Conservation (phyloP, 2,888 invertebrate species). For the Drosophila demipolita region DNA sequence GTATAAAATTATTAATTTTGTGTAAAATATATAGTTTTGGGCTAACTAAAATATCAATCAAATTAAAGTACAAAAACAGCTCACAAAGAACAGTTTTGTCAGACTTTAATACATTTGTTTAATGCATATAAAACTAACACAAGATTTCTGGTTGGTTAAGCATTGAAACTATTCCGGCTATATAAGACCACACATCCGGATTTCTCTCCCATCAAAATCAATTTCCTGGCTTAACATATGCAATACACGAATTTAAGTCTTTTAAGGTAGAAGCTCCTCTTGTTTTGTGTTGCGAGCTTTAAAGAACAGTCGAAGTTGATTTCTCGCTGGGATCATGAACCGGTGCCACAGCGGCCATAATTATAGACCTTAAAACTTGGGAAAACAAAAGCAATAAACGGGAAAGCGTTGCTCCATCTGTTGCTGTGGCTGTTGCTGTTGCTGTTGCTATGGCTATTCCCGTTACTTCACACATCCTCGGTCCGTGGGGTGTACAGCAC, state of each 20-base stretch:
- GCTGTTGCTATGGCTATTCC: background rate
- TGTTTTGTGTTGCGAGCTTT: constrained; percentile 17
- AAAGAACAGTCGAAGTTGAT: constrained; percentile 54
- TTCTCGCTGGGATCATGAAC: constrained; percentile 60
- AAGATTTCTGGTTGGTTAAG: background rate
- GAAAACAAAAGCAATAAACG: constrained; percentile 70
- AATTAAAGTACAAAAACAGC: background rate
- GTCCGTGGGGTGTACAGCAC: constrained; percentile 26
- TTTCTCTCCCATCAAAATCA: constrained; percentile 30
- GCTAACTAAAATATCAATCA: background rate
- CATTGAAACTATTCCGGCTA: background rate
- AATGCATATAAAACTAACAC: background rate
- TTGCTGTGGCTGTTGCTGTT: constrained; percentile 8
- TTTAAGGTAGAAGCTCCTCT: background rate
- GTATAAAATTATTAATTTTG: background rate
- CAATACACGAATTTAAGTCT: constrained; percentile 21
- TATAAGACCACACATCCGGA: background rate
- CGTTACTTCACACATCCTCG: background rate
- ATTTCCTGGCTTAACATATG: constrained; percentile 49
- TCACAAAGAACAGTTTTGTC: background rate
- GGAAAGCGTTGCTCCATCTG: constrained; percentile 20
- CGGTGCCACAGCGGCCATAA: constrained; percentile 49
- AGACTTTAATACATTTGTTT: background rate
- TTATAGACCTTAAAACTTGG: constrained; percentile 61
- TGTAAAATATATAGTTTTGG: background rate